Base-by-base conservation (phyloP, 2,113 vertebrate species). In the Tylochromis polylepis region DNA sequence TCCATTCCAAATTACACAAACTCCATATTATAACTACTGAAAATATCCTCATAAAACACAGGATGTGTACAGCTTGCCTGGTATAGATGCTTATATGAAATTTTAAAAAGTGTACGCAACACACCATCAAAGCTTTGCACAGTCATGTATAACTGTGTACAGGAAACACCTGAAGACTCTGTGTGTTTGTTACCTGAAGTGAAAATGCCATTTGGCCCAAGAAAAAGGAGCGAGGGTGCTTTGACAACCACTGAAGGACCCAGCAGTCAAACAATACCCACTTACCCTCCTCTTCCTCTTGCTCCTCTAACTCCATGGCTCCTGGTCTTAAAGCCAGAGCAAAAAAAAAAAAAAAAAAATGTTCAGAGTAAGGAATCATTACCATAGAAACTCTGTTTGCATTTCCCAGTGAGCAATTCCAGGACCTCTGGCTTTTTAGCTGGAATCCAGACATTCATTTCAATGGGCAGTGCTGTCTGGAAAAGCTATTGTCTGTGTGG, bases 311-410 rank as follows among this genome's bases (percentile, higher is more conserved):
- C 79, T 85, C 82, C 60, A 80, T 49, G 46, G 62, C 83, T 86
- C 85, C 78, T 55, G 16, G 31, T 89, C 79, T 86, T 46, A 88
- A 92, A 92, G 91, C 85, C 89, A 79, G 51, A 88, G 81, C 22
- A n/a, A 92, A 67, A 57, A 29, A 29, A 34, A 85, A 95, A n/a
- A 92, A 67, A 57, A 29, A 29, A 34, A 85, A 95, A 88, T 89
- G 91, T 95, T 96, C 93, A 85, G 93, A 88, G 88, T 88, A 56
- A 93, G 60, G 81, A 91, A 91, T 58, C 22, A 93, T 96, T 91
- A 80, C 95, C 94, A 97, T 96, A 92, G 96, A 90, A 93, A 96
- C 95, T 92, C 89, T 96, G 95, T 96, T 96, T 96, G 96, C 94
- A 95, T 96, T 96, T 96, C 96, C 96, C 96, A 97, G 93, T 93